Conservation (phyloP, 2,888 invertebrate species). For the Pyrrhosoma nymphula region DNA sequence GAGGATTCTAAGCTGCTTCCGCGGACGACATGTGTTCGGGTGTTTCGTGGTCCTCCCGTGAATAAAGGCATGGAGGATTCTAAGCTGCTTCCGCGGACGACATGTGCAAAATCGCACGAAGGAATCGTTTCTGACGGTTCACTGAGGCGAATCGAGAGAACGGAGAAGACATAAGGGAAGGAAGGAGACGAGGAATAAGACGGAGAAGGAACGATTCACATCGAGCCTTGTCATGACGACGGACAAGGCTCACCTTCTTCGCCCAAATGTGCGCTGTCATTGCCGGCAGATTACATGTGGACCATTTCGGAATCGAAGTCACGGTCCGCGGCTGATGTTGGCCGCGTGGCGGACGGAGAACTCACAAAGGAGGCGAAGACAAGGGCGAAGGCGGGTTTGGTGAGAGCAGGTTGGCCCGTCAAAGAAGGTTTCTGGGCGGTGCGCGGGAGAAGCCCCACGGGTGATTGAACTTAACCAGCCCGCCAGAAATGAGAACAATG, state of each 20-base stretch:
- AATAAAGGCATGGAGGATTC: too few species aligned
- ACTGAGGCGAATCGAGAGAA: too few species aligned
- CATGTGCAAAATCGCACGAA: neutral
- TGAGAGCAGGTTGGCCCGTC: neutral
- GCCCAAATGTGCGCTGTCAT: neutral
- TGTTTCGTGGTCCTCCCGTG: too few species aligned
- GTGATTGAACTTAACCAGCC: neutral
- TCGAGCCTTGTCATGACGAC: neutral
- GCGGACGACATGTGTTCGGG: too few species aligned
- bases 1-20: too few species aligned
- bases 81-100: too few species aligned
- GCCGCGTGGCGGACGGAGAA: neutral
- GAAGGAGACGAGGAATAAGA: neutral
- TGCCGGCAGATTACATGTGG: neutral
- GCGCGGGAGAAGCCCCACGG: neutral
- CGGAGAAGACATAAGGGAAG: neutral
- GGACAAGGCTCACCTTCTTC: neutral
- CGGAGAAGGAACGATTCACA: too few species aligned
- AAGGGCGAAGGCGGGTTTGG: neutral
- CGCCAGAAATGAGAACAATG: neutral
- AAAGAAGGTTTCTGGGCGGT: too few species aligned
- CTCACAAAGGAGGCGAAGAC: neutral
- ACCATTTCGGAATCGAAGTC: neutral
- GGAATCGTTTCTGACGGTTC: neutral
- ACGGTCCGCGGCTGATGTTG: neutral